Conservation (phyloP, 92 coral and sea anemone genomes). For the Paragorgia papillata region DNA sequence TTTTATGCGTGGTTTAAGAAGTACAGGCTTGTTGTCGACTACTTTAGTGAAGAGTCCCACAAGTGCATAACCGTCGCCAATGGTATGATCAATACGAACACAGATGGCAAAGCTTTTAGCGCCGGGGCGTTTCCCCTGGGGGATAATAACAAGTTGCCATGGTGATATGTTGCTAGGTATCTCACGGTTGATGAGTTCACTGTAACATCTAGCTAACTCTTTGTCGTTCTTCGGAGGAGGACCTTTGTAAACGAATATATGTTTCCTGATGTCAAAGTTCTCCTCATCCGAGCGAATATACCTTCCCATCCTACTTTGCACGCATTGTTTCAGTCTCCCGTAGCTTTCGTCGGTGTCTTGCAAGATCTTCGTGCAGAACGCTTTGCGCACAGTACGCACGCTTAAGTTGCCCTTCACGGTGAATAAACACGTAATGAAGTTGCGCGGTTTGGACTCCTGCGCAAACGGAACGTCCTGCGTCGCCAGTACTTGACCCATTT, state of each 20-base stretch:
- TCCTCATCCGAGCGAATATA: constrained; percentile 84
- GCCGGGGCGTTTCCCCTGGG: constrained; percentile 56
- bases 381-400: constrained; percentile 68
- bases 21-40: constrained; percentile 88
- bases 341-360: constrained; percentile 79
- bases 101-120: constrained; percentile 71
- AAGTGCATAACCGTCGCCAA: constrained; percentile 90
- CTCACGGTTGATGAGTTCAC: constrained; percentile 64
- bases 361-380: constrained; percentile 75
- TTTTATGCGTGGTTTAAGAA: constrained; percentile 61
- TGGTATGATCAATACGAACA: constrained; percentile 87
- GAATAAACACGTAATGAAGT: constrained; percentile 82
- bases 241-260: constrained; percentile 68
- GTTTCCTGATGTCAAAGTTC: constrained; percentile 78
- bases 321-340: constrained; percentile 75
- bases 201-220: constrained; percentile 63
- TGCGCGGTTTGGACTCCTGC: constrained; percentile 78
- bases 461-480: constrained; percentile 85
- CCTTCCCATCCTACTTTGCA: constrained; percentile 73
- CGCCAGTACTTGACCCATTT: constrained; percentile 73
- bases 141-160: constrained; percentile 78
- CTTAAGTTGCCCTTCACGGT: constrained; percentile 74
- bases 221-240: constrained; percentile 66
- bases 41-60: constrained; percentile 73
- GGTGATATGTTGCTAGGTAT: constrained; percentile 81